Conservation (phyloP, 2,888 invertebrate species). For the Rugalucina vietnamica region DNA sequence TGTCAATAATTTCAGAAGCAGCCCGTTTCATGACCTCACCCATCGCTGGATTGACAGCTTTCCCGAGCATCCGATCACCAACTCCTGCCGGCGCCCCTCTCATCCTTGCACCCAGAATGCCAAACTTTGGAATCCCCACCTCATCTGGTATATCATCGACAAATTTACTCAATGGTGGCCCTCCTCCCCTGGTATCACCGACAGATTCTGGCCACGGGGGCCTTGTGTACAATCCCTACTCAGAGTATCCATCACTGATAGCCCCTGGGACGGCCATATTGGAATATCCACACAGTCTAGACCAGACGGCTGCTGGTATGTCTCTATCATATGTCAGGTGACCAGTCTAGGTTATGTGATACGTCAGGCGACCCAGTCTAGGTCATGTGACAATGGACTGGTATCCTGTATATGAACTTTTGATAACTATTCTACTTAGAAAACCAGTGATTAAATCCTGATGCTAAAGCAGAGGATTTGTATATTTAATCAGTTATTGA, state of each 20-base stretch:
- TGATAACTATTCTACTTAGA: not conserved
- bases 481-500: not conserved
- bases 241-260: conserved; percentile 69
- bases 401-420: not conserved
- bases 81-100: conserved; percentile 96
- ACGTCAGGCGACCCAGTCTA: no score
- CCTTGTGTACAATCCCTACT: conserved; percentile 77
- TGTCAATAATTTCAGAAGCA: conserved; percentile 63
- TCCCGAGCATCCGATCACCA: conserved; percentile 84
- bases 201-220: conserved; percentile 87
- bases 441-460: conserved; percentile 3
- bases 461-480: not conserved
- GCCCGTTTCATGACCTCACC: conserved; percentile 72
- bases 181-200: conserved; percentile 87
- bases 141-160: conserved; percentile 62
- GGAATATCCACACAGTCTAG: conserved; percentile 76
- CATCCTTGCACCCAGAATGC: conserved; percentile 90
- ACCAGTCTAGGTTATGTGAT: conserved; percentile 20
- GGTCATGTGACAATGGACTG: not conserved
- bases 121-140: conserved; percentile 55
- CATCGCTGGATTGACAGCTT: conserved; percentile 61
- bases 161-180: conserved; percentile 80
- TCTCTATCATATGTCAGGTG: conserved; percentile 68
- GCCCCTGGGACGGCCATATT: conserved; percentile 71
- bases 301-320: conserved; percentile 79